A percentile compares a stretch with the other conserved stretches of the same genome.
These are phyloP conservation scores for Hirtodrosophila trivittata DNA, from an alignment of 2,888 invertebrate species.

Conservation along the genomic window DNA sequence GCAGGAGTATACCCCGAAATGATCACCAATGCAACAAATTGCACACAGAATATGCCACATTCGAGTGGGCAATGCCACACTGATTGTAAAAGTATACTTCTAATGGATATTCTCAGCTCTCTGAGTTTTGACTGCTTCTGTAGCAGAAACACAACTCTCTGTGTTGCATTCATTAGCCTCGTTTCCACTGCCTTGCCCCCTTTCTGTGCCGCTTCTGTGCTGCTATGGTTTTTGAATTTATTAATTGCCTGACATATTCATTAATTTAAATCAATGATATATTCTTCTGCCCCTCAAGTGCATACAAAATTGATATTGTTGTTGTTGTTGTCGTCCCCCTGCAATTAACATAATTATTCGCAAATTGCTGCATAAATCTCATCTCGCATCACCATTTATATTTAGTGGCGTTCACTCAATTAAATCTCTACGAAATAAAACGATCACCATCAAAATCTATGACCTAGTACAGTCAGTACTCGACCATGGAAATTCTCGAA, in stretches of 20 bases:
- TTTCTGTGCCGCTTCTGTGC: conserved; percentile 14
- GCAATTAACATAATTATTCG: conserved; percentile 76
- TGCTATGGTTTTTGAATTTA: conserved; percentile 83
- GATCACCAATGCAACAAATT: conserved; percentile 53
- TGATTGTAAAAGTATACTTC: not conserved
- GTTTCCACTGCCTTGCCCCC: conserved; percentile 3
- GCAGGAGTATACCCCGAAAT: conserved; percentile 49
- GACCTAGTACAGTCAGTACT: conserved; percentile 28
- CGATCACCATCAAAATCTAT: conserved; percentile 35
- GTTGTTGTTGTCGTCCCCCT: not conserved
- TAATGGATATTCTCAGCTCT: too few species aligned
- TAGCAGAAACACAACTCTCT: conserved; percentile 6
- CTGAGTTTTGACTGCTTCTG: too few species aligned
- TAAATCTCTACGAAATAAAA: conserved; percentile 66
- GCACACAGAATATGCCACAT: conserved; percentile 25
- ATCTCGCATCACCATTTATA: conserved; percentile 51
- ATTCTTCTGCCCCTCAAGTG: conserved; percentile 47
- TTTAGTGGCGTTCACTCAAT: conserved; percentile 67
- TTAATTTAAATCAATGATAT: conserved; percentile 83
- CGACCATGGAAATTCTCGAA: not conserved
- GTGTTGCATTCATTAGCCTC: conserved; percentile 36
- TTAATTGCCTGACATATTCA: conserved; percentile 84
- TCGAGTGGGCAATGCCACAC: conserved; percentile 17
- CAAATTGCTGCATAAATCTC: conserved; percentile 76
- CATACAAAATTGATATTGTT: conserved; percentile 20